Evolutionary conservation across 2,797 vertebrate genomes (phyloP).

Genomic region (Phrynocephalus guinanensis): DNA sequence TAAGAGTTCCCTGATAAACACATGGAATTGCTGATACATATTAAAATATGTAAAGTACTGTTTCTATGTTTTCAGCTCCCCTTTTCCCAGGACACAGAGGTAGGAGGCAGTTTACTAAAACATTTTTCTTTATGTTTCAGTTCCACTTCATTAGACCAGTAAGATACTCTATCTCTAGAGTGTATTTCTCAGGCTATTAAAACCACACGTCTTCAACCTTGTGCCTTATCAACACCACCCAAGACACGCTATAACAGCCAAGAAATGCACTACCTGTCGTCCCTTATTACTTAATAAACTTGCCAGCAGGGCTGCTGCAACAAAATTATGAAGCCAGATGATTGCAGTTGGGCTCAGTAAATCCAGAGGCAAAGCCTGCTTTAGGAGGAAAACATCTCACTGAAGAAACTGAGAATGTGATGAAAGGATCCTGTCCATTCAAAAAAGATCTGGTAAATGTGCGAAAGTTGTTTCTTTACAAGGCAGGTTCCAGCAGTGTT

Average conservation of each 20-base stretch:
- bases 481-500: background rate
- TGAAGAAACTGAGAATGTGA: slow-evolving; percentile 47
- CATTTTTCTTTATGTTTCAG: slow-evolving; percentile 58
- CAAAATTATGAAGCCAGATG: slow-evolving; percentile 67
- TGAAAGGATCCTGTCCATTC: slow-evolving; percentile 58
- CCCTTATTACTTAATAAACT: slow-evolving; percentile 70
- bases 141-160: slow-evolving; percentile 65
- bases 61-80: slow-evolving; percentile 38
- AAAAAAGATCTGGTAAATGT: slow-evolving; percentile 60
- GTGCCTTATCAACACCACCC: slow-evolving; percentile 60
- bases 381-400: slow-evolving; percentile 51
- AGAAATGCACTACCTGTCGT: slow-evolving; percentile 65
- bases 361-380: slow-evolving; percentile 52
- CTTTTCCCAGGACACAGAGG: slow-evolving; percentile 49
- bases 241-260: slow-evolving; percentile 56
- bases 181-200: slow-evolving; percentile 66
- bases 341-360: slow-evolving; percentile 61
- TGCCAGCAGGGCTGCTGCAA: slow-evolving; percentile 59
- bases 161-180: slow-evolving; percentile 65
- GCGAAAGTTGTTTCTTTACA: slow-evolving; percentile 25
- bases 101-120: slow-evolving; percentile 56
- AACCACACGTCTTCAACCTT: slow-evolving; percentile 59
- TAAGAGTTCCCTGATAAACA: background rate
- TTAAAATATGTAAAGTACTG: slow-evolving; percentile 25
- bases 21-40: background rate